These are phyloP conservation scores for Platyrinchus mystaceus DNA, from an alignment of 2,797 vertebrate species.

Conservation along the genomic window DNA sequence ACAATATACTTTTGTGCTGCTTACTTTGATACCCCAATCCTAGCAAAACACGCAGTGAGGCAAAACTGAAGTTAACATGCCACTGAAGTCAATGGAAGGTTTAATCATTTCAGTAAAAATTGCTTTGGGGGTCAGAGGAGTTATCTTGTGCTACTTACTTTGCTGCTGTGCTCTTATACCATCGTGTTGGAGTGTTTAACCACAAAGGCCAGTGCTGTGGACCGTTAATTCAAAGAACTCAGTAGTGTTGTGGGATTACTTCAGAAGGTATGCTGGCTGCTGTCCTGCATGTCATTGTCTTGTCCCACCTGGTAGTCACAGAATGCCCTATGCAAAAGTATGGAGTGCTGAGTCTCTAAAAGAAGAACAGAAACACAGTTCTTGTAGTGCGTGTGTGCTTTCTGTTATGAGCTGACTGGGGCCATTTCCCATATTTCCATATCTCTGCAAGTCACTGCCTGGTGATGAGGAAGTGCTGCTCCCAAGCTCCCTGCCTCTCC, in stretches of 20 bases:
- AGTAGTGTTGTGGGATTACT: neutral
- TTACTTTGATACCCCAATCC: neutral
- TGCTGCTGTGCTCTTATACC: neutral
- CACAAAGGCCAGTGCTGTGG: neutral
- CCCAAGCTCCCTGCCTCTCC: neutral
- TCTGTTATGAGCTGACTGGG: neutral
- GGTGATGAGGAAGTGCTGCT: neutral
- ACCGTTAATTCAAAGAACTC: neutral
- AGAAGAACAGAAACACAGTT: neutral
- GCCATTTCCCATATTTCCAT: neutral
- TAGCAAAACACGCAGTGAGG: neutral
- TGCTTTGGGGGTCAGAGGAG: neutral
- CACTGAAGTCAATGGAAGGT: neutral
- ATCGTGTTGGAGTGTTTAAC: neutral
- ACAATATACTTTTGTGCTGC: neutral
- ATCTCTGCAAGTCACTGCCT: neutral
- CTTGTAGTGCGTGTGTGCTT: neutral
- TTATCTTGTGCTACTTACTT: neutral
- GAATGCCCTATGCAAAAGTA: neutral
- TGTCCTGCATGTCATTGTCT: neutral
- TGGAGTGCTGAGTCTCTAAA: neutral
- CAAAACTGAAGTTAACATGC: neutral
- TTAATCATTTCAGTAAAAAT: neutral
- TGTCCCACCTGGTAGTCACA: neutral
- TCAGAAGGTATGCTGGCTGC: neutral